phyloP scores from a whole-genome alignment of 2,888 invertebrate species.

The Parthenolecanium corni region DNA sequence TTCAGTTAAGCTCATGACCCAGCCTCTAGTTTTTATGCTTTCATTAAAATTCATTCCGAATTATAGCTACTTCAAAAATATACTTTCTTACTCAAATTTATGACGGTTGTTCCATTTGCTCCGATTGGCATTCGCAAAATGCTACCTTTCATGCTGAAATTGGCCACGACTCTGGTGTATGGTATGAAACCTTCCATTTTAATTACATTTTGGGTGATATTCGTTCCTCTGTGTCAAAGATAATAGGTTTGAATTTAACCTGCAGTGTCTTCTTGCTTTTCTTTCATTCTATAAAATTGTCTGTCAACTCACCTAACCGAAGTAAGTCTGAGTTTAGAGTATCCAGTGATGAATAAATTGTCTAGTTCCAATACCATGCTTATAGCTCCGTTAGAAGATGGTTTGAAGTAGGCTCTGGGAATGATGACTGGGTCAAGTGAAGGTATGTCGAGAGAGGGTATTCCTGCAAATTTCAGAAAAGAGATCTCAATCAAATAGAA shows the following conservation, averaged over 20 bases:
- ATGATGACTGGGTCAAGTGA: conserved; percentile 4
- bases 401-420: background rate
- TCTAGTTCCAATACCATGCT: background rate
- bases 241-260: too few species aligned
- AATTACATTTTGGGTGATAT: conserved; percentile 11
- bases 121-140: background rate
- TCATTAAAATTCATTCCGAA: too few species aligned
- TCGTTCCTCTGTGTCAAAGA: background rate
- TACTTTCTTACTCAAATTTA: conserved; percentile 4
- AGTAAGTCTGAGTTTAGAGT: background rate
- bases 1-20: too few species aligned
- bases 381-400: background rate
- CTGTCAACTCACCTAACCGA: background rate
- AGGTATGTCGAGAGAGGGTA: conserved; percentile 3
- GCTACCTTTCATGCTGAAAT: conserved; percentile 1
- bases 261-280: too few species aligned
- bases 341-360: conserved; percentile 2
- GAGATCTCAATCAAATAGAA: background rate
- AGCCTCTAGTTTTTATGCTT: too few species aligned
- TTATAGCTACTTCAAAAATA: too few species aligned
- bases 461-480: background rate
- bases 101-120: background rate
- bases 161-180: background rate
- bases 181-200: background rate
- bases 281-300: too few species aligned